Evolutionary conservation across 1,140 invertebrate species (phyloP).

Genomic region (Schmidtea mediterranea): DNA sequence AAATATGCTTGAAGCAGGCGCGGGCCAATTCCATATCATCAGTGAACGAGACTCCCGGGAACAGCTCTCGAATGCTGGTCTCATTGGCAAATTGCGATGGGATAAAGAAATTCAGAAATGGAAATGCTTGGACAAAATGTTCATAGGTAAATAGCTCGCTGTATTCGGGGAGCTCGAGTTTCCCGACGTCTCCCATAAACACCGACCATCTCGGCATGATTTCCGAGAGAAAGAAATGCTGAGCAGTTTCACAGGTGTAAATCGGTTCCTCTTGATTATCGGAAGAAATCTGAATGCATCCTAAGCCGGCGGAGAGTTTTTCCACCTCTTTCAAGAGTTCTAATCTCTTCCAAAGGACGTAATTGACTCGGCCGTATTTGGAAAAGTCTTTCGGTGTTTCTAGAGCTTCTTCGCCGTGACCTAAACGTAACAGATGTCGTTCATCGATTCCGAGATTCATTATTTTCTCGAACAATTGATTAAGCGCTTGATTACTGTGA

Average conservation of each 20-base stretch:
- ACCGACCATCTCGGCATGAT: slow-evolving; percentile 13
- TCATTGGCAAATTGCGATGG: slow-evolving; percentile 6
- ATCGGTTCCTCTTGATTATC: slow-evolving; percentile 30
- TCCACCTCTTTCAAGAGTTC: slow-evolving; percentile 67
- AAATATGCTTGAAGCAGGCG: slow-evolving; percentile 77
- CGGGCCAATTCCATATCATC: slow-evolving; percentile 68
- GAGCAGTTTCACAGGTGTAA: slow-evolving; percentile 85
- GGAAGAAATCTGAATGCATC: slow-evolving; percentile 27
- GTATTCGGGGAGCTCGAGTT: not conserved
- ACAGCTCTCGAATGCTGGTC: slow-evolving; percentile 68
- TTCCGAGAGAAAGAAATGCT: slow-evolving; percentile 38
- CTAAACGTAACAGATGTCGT: slow-evolving; percentile 80
- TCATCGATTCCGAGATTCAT: slow-evolving; percentile 91
- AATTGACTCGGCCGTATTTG: slow-evolving; percentile 76
- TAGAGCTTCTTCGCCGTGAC: slow-evolving; percentile 87
- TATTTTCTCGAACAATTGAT: slow-evolving; percentile 98
- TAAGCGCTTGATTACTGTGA: slow-evolving; percentile 84
- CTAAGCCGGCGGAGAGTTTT: slow-evolving; percentile 51
- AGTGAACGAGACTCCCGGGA: slow-evolving; percentile 45
- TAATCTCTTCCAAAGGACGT: slow-evolving; percentile 68
- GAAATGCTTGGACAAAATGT: slow-evolving; percentile 39
- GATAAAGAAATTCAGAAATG: slow-evolving; percentile 33
- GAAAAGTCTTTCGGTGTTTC: slow-evolving; percentile 98
- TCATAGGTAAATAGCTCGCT: not conserved
- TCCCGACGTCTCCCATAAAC: not conserved